A percentile compares a stretch with the other conserved stretches of the same genome.
Evolutionary conservation across 2,888 invertebrate species (phyloP).

Genomic region (Limnephilus lunatus): DNA sequence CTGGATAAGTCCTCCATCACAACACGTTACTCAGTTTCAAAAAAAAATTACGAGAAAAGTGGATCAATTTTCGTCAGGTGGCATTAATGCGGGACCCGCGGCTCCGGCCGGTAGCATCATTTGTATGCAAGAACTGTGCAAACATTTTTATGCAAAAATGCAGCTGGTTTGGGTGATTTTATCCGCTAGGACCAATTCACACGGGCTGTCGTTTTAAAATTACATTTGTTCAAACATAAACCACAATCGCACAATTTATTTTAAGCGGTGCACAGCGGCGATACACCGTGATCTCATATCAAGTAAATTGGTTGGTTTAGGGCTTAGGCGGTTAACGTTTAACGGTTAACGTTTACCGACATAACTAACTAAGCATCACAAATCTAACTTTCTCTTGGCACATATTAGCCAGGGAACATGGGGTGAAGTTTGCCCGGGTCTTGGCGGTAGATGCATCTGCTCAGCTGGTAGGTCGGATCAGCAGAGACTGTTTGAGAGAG

Average conservation of each 20-base stretch:
- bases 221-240: background rate
- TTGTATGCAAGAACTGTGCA: background rate
- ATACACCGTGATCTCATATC: too few species aligned
- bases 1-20: too few species aligned
- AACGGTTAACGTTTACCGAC: too few species aligned
- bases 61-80: background rate
- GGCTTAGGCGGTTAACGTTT: too few species aligned
- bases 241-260: background rate
- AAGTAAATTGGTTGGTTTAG: too few species aligned
- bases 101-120: background rate
- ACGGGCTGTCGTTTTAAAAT: background rate
- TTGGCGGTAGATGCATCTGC: too few species aligned
- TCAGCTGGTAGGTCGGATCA: too few species aligned
- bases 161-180: background rate
- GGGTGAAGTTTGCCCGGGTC: too few species aligned
- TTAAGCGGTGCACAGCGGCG: background rate
- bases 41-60: background rate
- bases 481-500: too few species aligned
- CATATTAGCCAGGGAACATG: too few species aligned
- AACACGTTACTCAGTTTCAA: background rate
- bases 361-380: too few species aligned
- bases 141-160: background rate
- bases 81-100: background rate
- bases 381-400: too few species aligned
- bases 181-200: background rate